Evolutionary conservation across 2,888 invertebrate genomes (phyloP).

Genomic region (Emmelina monodactyla): DNA sequence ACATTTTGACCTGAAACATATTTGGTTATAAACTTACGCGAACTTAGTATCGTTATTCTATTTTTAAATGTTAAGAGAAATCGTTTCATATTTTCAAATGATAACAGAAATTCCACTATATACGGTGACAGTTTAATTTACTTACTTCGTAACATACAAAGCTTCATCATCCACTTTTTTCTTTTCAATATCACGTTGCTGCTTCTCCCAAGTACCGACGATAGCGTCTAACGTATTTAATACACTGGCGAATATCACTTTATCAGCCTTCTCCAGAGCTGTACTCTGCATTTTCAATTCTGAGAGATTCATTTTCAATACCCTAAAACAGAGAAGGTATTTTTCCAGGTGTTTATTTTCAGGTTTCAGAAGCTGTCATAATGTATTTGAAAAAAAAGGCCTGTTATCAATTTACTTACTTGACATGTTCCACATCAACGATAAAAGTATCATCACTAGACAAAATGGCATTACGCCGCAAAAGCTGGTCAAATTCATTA

Average conservation of each 20-base stretch:
- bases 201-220: conserved; percentile 77
- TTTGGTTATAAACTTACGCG: no score
- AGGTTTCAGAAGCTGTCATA: neutral
- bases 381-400: neutral
- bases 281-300: conserved; percentile 73
- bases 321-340: conserved; percentile 34
- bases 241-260: conserved; percentile 47
- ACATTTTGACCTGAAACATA: conserved; percentile 68
- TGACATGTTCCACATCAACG: conserved; percentile 50
- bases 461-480: conserved; percentile 27
- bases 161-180: conserved; percentile 78
- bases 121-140: no score
- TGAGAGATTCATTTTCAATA: conserved; percentile 73
- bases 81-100: no score
- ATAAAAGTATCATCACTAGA: conserved; percentile 20
- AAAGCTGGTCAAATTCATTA: conserved; percentile 31
- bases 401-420: conserved; percentile 33
- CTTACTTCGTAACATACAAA: conserved; percentile 75
- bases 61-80: no score
- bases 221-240: conserved; percentile 66
- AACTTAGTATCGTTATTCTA: no score
- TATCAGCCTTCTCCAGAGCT: conserved; percentile 56
- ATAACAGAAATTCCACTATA: no score
- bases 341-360: neutral
- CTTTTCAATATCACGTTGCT: conserved; percentile 72